Conservation (phyloP, 37 sponge, comb jelly and placozoan species). For the Diacarnus erythraeanus region DNA sequence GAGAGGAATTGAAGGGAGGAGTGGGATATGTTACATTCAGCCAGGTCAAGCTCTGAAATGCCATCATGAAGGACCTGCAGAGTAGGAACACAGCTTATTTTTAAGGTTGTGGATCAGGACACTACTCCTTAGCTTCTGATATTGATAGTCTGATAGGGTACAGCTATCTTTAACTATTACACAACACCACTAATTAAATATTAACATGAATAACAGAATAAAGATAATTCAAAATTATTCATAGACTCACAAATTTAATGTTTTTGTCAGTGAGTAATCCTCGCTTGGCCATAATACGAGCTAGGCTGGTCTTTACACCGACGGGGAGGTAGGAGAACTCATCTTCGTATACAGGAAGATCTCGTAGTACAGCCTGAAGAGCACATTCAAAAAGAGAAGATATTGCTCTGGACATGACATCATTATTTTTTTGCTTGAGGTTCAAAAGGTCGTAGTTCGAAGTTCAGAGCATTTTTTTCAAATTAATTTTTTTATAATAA, state of each 20-base stretch:
- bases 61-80: constrained; percentile 55
- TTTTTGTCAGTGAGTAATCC: constrained; percentile 49
- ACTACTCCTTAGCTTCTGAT: too few relatives aligned
- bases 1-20: not conserved
- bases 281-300: constrained; percentile 40
- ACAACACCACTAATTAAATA: too few relatives aligned
- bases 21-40: constrained; percentile 24
- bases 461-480: not conserved
- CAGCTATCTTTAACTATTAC: too few relatives aligned
- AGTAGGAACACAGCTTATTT: not conserved
- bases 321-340: constrained; percentile 42
- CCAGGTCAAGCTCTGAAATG: constrained; percentile 45
- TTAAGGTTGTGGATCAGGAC: too few relatives aligned
- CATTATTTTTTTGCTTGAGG: too few relatives aligned
- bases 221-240: too few relatives aligned
- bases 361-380: constrained; percentile 39
- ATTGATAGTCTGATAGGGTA: too few relatives aligned
- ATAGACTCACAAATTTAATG: constrained; percentile 21
- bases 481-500: too few relatives aligned
- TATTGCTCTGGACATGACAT: not conserved
- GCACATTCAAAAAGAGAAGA: constrained; percentile 42
- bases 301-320: constrained; percentile 27
- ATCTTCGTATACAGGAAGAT: constrained; percentile 30
- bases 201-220: too few relatives aligned
- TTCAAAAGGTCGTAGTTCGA: too few relatives aligned